Evolutionary conservation across 2,888 invertebrate genomes (phyloP).

Genomic region (Dryomyza anilis): DNA sequence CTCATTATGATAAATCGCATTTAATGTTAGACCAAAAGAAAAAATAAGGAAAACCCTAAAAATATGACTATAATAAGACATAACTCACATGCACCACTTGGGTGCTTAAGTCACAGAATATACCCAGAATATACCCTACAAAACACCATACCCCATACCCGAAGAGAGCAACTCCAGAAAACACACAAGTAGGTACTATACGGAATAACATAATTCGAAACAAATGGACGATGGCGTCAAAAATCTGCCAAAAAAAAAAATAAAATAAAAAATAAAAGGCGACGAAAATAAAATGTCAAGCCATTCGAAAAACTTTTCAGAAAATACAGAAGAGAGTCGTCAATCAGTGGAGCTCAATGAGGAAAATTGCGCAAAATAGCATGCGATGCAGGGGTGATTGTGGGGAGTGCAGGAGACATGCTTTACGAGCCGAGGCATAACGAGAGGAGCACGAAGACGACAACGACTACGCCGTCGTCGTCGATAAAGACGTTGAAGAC

Average conservation of each 20-base stretch:
- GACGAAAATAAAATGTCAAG: slow-evolving; percentile 20
- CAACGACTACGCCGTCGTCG: background rate
- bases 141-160: background rate
- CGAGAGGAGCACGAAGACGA: slow-evolving; percentile 30
- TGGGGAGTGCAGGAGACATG: slow-evolving; percentile 24
- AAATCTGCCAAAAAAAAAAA: slow-evolving; percentile 23
- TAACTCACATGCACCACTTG: background rate
- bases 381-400: background rate
- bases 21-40: too few species aligned
- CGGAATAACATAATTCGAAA: slow-evolving; percentile 30
- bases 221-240: slow-evolving; percentile 32
- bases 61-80: too few species aligned
- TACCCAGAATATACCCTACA: too few species aligned
- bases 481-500: background rate
- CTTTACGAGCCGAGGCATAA: slow-evolving; percentile 38
- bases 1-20: too few species aligned
- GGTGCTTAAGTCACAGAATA: too few species aligned
- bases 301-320: slow-evolving; percentile 11
- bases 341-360: slow-evolving; percentile 22
- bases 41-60: too few species aligned
- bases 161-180: background rate
- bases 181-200: background rate
- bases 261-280: slow-evolving; percentile 7
- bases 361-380: background rate
- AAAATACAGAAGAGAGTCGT: slow-evolving; percentile 19